These are phyloP conservation scores for Hemicordylus capensis DNA, from an alignment of 2,113 vertebrate genomes.

Conservation along the genomic window DNA sequence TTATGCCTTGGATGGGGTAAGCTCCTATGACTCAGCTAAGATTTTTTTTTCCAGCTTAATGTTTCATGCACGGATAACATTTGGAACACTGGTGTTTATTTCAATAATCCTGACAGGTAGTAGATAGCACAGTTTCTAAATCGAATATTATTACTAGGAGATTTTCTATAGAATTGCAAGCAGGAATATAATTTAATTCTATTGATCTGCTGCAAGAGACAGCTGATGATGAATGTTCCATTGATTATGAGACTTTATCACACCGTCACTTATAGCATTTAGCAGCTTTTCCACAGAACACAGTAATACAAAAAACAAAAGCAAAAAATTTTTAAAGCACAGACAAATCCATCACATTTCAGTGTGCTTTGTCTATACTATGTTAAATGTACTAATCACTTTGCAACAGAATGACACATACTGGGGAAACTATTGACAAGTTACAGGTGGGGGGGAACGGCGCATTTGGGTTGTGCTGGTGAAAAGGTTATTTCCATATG, in stretches of 20 bases:
- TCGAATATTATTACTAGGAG: constrained; percentile 29
- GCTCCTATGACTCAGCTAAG: constrained; percentile 47
- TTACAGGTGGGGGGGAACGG: constrained; percentile 27
- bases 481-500: constrained; percentile 40
- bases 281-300: constrained; percentile 45
- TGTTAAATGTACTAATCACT: constrained; percentile 82
- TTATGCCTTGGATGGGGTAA: constrained; percentile 99
- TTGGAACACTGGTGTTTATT: constrained; percentile 15
- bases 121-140: constrained; percentile 13
- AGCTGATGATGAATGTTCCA: constrained; percentile 14
- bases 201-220: constrained; percentile 33
- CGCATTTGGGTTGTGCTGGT: constrained; percentile 19
- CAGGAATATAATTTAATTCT: constrained; percentile 21
- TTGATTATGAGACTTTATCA: constrained; percentile 25
- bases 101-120: constrained; percentile 35
- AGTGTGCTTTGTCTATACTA: constrained; percentile 74
- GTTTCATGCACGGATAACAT: constrained; percentile 25
- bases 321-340: constrained; percentile 27
- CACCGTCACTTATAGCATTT: constrained; percentile 40
- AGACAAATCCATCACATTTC: constrained; percentile 50
- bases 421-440: constrained; percentile 29
- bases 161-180: constrained; percentile 4
- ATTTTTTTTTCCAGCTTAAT: constrained; percentile 26
- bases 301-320: constrained; percentile 37
- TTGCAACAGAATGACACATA: constrained; percentile 73